Evolutionary conservation across 2,797 vertebrate species (phyloP).

Genomic region (Scolopax rusticola): DNA sequence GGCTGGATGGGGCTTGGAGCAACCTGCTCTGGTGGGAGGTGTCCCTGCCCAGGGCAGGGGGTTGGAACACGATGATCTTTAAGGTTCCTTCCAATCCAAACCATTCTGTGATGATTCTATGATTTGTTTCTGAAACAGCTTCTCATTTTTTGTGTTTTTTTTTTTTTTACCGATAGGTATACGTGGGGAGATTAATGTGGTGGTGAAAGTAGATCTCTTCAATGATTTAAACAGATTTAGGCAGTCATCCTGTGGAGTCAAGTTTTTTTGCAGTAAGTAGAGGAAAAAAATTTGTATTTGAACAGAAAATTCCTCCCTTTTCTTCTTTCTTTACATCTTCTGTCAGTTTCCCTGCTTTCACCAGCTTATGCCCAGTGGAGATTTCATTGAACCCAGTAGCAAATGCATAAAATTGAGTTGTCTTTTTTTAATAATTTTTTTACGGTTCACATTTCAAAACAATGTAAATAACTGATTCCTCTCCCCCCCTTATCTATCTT

Average conservation of each 20-base stretch:
- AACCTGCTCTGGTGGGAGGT: too few species aligned
- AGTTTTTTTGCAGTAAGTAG: constrained; percentile 98
- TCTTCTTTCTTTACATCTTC: not conserved
- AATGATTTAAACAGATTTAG: constrained; percentile 98
- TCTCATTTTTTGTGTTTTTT: not conserved
- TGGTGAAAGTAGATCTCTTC: constrained; percentile 98
- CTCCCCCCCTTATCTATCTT: not conserved
- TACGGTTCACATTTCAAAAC: not conserved
- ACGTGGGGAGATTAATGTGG: constrained; percentile 95
- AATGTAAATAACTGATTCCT: not conserved
- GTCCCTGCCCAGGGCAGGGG: too few species aligned
- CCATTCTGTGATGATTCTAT: too few species aligned
- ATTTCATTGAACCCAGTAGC: not conserved
- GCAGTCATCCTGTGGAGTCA: constrained; percentile 97
- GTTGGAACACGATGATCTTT: too few species aligned
- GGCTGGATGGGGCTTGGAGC: too few species aligned
- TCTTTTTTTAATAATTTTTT: not conserved
- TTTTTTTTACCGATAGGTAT: constrained; percentile 84
- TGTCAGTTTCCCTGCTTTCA: not conserved
- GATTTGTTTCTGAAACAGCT: not conserved
- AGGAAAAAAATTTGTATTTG: not conserved
- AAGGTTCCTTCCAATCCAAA: too few species aligned
- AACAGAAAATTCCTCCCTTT: fast-evolving
- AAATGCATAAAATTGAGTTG: not conserved
- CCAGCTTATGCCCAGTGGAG: not conserved